These are phyloP conservation scores for Macrobrachium rosenbergii DNA, from an alignment of 1,140 invertebrate species.

Conservation along the genomic window DNA sequence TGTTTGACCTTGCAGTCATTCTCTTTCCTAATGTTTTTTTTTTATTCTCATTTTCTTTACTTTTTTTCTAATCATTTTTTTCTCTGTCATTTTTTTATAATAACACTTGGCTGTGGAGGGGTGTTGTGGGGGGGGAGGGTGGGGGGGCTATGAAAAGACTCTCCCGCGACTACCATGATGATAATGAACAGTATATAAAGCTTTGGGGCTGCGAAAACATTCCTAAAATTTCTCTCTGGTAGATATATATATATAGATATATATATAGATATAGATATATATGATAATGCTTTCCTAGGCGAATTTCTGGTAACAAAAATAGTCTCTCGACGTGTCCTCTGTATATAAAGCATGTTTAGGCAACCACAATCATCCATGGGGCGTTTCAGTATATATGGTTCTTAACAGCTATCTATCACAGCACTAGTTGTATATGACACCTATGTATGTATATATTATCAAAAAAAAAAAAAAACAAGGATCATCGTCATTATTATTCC, in stretches of 20 bases:
- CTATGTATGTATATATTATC: slow-evolving; percentile 31
- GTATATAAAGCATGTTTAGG: slow-evolving; percentile 23
- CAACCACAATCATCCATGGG: slow-evolving; percentile 17
- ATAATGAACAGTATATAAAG: neutral
- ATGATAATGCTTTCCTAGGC: too few relatives aligned
- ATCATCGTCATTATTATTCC: neutral
- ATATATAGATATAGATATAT: too few relatives aligned
- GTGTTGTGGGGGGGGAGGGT: too few relatives aligned
- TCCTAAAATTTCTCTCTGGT: neutral
- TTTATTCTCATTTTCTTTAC: too few relatives aligned
- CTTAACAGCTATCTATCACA: slow-evolving; percentile 50
- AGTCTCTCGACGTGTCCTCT: neutral
- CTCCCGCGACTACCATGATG: slow-evolving; percentile 4
- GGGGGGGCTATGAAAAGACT: too few relatives aligned
- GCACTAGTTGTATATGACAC: slow-evolving; percentile 48
- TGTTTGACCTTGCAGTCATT: too few relatives aligned
- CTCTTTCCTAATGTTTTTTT: too few relatives aligned
- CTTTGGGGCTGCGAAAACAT: slow-evolving; percentile 43
- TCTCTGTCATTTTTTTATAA: too few relatives aligned
- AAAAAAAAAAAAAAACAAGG: slow-evolving; percentile 5
- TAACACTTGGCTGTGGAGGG: too few relatives aligned
- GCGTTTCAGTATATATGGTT: slow-evolving; percentile 3
- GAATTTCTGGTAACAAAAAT: slow-evolving; percentile 23
- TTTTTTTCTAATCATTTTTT: too few relatives aligned
- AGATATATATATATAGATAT: too few relatives aligned